phyloP scores from a whole-genome alignment of 1,140 invertebrate species.

The Drosophila subobscura region DNA sequence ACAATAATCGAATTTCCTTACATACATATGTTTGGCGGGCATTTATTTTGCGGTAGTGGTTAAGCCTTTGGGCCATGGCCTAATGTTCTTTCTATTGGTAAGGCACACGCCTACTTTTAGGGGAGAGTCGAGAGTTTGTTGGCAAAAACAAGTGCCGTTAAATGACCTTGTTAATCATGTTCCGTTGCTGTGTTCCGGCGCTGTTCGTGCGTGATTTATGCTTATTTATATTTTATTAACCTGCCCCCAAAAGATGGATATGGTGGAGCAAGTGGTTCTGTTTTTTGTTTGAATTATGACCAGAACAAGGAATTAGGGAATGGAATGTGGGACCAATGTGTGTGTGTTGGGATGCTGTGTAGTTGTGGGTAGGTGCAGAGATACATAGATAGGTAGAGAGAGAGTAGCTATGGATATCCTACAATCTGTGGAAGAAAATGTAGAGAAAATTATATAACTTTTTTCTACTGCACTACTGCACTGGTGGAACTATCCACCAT shows the following conservation, averaged over 20 bases:
- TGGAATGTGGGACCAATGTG: slow-evolving; percentile 7
- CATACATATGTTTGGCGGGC: slow-evolving; percentile 18
- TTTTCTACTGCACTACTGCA: too few relatives aligned
- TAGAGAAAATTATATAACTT: too few relatives aligned
- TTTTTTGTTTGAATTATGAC: slow-evolving; percentile 43
- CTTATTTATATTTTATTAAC: slow-evolving; percentile 82
- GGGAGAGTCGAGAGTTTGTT: neutral
- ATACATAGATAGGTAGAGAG: too few relatives aligned
- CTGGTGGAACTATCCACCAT: too few relatives aligned
- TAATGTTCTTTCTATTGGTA: slow-evolving; percentile 22
- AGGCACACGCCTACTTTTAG: slow-evolving; percentile 37
- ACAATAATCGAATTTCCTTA: slow-evolving; percentile 76
- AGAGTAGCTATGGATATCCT: too few relatives aligned
- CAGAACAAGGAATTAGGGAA: slow-evolving; percentile 21
- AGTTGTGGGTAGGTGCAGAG: neutral
- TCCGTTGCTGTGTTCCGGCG: slow-evolving; percentile 53
- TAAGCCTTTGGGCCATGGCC: slow-evolving; percentile 56
- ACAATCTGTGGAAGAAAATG: too few relatives aligned
- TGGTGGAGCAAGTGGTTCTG: neutral
- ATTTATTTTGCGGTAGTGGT: slow-evolving; percentile 27
- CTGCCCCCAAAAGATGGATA: slow-evolving; percentile 9
- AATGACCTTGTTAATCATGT: slow-evolving; percentile 81
- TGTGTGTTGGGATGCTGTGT: slow-evolving; percentile 2
- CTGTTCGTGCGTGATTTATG: slow-evolving; percentile 75
- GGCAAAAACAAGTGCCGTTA: slow-evolving; percentile 66